Evolutionary conservation across 2,888 invertebrate genomes (phyloP), one percentile per base, ranked within the genome.

Genomic region (Cerastis leucographa): DNA sequence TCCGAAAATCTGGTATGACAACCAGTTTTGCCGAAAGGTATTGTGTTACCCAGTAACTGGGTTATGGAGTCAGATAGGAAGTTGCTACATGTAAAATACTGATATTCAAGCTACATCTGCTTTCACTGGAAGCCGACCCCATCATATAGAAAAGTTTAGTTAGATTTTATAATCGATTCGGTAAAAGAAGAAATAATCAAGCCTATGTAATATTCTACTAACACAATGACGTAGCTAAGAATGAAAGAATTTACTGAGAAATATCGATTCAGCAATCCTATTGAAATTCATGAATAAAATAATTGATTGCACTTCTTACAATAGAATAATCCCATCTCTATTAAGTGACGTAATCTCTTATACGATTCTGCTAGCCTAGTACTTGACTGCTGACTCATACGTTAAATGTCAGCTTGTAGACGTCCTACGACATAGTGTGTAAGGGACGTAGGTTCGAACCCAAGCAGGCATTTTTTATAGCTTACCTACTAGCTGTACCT

Each of bases 341-440:
- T 35, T 1, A 5, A 29, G 46, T 74, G 74, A 73, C 65, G 73
- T 54, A 54, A 62, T 7, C 46, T 62, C 56, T 65, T 78, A 35
- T 14, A 25, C 42, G 14, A 61, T 54, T 35, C 74, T 78, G 62
- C 0, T 46, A 59, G 54, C 80, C 80, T 78, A 80, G 74, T 78
- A 62, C 67, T 74, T 71, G 56, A 79, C 71, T 42, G 65, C 49
- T 71, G 78, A 71, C 17, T 78, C 71, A 78, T n/a, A 71, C 9
- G 35, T 40, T 29, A 64, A 71, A 78, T 78, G 49, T 49, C 78
- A 65, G 17, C 14, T 11, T 19, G 29, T 64, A 35, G n/a, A 29
- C 17, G 11, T 64, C 11, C 49, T 6, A 8, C 19, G 22, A 11
- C 9, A 22, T n/a, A n/a, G 5, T 12, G n/a, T 12, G n/a, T n/a